A percentile compares a stretch with the other conserved stretches of the same genome.
Evolutionary conservation across 1,140 invertebrate genomes (phyloP).

Genomic region (Hesperophylax magnus): DNA sequence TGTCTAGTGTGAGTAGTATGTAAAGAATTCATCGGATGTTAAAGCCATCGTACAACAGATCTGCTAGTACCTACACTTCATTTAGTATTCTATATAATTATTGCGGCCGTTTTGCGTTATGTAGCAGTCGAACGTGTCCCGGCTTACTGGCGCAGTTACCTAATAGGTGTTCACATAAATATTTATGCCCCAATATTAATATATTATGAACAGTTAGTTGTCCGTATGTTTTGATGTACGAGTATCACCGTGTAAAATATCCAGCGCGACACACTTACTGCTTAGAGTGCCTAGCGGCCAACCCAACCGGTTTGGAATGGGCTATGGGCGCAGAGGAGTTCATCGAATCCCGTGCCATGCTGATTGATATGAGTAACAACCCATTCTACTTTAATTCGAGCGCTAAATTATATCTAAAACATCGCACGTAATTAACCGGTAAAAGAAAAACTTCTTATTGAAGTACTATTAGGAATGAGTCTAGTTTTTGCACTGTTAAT

Average conservation of each 20-base stretch:
- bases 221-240: conserved; percentile 1
- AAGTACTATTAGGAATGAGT: too few relatives aligned
- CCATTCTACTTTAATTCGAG: not conserved
- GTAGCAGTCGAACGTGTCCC: not conserved
- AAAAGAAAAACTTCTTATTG: too few relatives aligned
- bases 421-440: too few relatives aligned
- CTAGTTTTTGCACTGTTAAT: too few relatives aligned
- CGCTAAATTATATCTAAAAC: too few relatives aligned
- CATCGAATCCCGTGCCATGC: not conserved
- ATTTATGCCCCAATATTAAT: conserved; percentile 16
- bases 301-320: conserved; percentile 4
- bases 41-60: too few relatives aligned
- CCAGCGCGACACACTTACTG: conserved; percentile 1
- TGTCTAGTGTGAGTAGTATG: too few relatives aligned
- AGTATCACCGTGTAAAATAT: conserved; percentile 10
- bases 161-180: conserved; percentile 8
- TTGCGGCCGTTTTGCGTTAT: not conserved
- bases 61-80: too few relatives aligned
- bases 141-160: not conserved
- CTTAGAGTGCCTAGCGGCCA: not conserved
- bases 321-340: not conserved
- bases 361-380: not conserved
- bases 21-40: too few relatives aligned
- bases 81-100: not conserved
- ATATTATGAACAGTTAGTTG: not conserved